Conservation (phyloP, 2,797 vertebrate genomes). For the Muscicapa striata region DNA sequence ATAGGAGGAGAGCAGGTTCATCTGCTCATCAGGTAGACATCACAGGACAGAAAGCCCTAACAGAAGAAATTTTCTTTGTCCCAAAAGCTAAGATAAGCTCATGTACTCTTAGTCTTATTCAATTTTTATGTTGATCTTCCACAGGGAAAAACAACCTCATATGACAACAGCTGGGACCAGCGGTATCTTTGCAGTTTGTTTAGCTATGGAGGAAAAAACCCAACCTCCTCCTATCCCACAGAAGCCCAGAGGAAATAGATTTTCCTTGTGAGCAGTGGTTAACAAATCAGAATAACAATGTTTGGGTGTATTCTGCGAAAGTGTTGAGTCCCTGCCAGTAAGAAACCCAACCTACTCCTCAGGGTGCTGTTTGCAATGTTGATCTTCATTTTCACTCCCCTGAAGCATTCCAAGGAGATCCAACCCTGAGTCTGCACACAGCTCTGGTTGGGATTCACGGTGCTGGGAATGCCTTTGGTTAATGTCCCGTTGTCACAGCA, state of each 20-base stretch:
- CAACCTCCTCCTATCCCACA: neutral
- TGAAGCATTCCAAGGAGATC: neutral
- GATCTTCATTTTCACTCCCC: conserved; percentile 35
- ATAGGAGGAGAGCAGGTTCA: neutral
- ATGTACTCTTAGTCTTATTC: neutral
- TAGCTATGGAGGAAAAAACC: neutral
- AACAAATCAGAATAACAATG: conserved; percentile 22
- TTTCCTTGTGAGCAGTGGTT: neutral
- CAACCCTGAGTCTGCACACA: neutral
- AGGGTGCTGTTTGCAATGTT: conserved; percentile 43
- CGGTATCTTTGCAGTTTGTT: neutral
- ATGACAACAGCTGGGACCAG: neutral
- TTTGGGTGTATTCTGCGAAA: conserved; percentile 25
- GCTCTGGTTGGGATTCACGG: neutral
- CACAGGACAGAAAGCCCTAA: neutral
- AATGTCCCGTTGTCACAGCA: rapidly evolving
- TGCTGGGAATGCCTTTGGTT: neutral
- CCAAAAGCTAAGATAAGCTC: neutral
- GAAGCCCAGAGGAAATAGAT: conserved; percentile 6
- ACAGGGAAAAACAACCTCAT: neutral
- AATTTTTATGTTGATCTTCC: neutral
- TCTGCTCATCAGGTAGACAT: neutral
- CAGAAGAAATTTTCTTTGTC: neutral
- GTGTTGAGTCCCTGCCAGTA: conserved; percentile 13
- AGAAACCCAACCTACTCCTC: conserved; percentile 50